These are phyloP conservation scores for Tachycineta bicolor DNA, from an alignment of 2,113 vertebrate species.

Conservation along the genomic window DNA sequence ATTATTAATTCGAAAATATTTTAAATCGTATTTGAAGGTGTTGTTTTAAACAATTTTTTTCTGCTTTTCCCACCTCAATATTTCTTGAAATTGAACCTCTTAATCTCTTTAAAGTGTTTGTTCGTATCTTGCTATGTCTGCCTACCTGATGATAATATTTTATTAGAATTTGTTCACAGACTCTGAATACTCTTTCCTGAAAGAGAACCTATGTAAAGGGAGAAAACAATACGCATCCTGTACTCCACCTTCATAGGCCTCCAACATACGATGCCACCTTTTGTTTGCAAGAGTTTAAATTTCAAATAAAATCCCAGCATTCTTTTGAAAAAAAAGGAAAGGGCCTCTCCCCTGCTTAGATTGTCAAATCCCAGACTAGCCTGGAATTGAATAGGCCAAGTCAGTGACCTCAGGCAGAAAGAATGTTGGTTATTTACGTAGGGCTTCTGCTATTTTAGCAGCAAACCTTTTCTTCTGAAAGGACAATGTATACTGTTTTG, in stretches of 20 bases:
- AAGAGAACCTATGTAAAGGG: slow-evolving; percentile 60
- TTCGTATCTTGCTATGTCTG: not conserved
- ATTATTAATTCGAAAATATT: not conserved
- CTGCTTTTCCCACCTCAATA: rapidly evolving
- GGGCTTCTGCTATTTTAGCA: slow-evolving; percentile 79
- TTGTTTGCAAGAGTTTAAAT: slow-evolving; percentile 73
- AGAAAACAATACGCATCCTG: slow-evolving; percentile 71
- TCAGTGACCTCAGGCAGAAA: slow-evolving; percentile 91
- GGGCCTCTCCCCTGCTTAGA: slow-evolving; percentile 68
- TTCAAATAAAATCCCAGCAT: slow-evolving; percentile 72
- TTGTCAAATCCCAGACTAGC: slow-evolving; percentile 73
- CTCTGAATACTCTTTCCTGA: slow-evolving; percentile 44
- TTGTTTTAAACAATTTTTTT: not conserved
- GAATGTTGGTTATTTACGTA: slow-evolving; percentile 94
- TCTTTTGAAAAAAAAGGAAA: slow-evolving; percentile 66
- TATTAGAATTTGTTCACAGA: slow-evolving; percentile 47
- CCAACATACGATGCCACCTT: slow-evolving; percentile 69
- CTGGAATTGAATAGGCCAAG: slow-evolving; percentile 88
- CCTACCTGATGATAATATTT: slow-evolving; percentile 42
- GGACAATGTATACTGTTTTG: slow-evolving; percentile 79
- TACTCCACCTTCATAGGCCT: slow-evolving; percentile 71
- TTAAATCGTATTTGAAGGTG: not conserved
- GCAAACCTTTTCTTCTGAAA: slow-evolving; percentile 78
- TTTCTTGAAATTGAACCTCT: not conserved
- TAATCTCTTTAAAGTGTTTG: not conserved